Base-by-base conservation (phyloP, 2,113 vertebrate genomes). In the Oophaga pumilio region DNA sequence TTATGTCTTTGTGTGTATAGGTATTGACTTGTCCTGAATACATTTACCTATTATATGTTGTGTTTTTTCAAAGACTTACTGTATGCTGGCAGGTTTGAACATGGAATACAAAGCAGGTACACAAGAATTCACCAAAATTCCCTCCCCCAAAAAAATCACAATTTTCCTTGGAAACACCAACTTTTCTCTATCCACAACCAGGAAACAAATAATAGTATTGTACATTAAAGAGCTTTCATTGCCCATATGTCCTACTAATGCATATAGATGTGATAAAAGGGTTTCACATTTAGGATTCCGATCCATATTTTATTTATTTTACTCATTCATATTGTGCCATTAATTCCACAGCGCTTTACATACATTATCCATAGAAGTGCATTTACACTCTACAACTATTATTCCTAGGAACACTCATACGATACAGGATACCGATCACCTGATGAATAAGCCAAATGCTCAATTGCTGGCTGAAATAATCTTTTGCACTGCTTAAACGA, bases 11-110 rank as follows among this genome's bases (percentile, higher is more conserved):
- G n/a, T 71, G 26, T 56, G 10, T 84, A 84, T 24, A 71, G 66
- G 66, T 56, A 84, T 84, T 71, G 66, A 84, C 69, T 53, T 84
- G 13, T 10, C 24, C 43, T 66, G 43, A 82, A 82, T 68, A 50
- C 80, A 81, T 69, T 50, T 14, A 73, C 66, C 82, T 33, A 71
- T 69, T 53, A 24, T 68, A 66, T 52, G 49, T 52, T 68, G 66
- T n/a, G 52, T 82, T 82, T 17, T 52, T n/a, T 68, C 20, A 52
- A 68, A 52, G 33, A 18, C 53, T 28, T 8, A 43, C 33, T 5
- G 33, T 43, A 57, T 78, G 76, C 18, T 24, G 56, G 0, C 22
- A 49, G 20, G n/a, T 82, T 52, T 52, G 6, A 59, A n/a, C 60
- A 59, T 80, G 33, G 12, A 60, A 80, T 33, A 59, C 20, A 60